phyloP scores from a whole-genome alignment of 2,888 invertebrate species.

The Pachliopta kotzebuea region DNA sequence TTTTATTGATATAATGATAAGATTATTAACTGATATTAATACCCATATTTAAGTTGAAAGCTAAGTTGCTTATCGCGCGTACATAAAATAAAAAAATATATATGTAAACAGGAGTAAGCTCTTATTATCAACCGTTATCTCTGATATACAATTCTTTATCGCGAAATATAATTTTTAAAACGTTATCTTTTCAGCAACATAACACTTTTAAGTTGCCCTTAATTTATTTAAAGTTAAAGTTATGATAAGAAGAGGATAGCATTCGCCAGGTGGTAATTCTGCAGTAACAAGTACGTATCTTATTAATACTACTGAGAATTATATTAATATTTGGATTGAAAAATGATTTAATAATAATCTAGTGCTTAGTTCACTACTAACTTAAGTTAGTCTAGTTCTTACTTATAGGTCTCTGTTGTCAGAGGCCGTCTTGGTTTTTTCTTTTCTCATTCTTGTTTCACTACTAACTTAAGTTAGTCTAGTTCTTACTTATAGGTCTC shows the following conservation, averaged over 20 bases:
- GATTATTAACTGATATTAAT: background rate
- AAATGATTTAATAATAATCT: too few relatives aligned
- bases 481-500: too few relatives aligned
- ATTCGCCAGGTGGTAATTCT: background rate
- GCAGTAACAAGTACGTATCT: background rate
- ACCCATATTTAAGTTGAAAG: background rate
- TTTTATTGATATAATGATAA: background rate
- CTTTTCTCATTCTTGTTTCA: too few relatives aligned
- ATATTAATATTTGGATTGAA: too few relatives aligned
- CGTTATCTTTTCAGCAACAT: background rate
- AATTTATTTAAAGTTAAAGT: background rate
- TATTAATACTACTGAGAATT: background rate
- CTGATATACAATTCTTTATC: background rate
- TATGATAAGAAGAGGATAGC: background rate
- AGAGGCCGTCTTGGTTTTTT: too few relatives aligned
- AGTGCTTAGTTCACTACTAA: too few relatives aligned
- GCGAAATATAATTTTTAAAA: background rate
- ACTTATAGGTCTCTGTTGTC: too few relatives aligned
- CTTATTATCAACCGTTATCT: background rate
- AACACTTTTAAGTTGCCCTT: background rate
- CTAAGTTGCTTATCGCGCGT: background rate
- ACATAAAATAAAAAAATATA: slow-evolving; percentile 4
- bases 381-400: too few relatives aligned
- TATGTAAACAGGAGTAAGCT: background rate
- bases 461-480: too few relatives aligned